A percentile compares a stretch with the other conserved stretches of the same genome.
phyloP scores from a whole-genome alignment of 2,888 invertebrate genomes.

The Helleia helle region DNA sequence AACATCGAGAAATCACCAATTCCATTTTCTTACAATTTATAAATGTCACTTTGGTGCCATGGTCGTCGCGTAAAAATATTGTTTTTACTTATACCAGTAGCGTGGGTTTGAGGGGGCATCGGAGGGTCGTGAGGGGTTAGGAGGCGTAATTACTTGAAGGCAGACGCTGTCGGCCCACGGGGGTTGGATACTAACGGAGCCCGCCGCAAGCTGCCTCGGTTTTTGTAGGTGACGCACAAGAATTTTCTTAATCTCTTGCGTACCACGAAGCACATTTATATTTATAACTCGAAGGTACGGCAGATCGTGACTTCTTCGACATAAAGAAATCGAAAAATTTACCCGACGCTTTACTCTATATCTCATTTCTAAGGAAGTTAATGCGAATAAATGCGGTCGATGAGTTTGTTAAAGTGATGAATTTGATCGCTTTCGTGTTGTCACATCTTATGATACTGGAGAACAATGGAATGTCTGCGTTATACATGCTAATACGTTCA shows the following conservation, averaged over 20 bases:
- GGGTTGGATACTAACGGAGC: conserved; percentile 44
- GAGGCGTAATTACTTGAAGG: conserved; percentile 66
- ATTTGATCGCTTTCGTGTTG: too few relatives aligned
- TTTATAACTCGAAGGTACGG: not conserved
- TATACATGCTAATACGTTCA: too few relatives aligned
- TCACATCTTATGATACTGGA: too few relatives aligned
- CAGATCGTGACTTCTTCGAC: too few relatives aligned
- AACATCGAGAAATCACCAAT: conserved; percentile 52
- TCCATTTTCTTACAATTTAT: conserved; percentile 64
- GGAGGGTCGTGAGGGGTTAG: conserved; percentile 26
- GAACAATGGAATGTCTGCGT: too few relatives aligned
- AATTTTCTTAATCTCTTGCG: conserved; percentile 47
- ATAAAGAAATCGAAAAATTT: too few relatives aligned
- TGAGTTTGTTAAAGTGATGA: too few relatives aligned
- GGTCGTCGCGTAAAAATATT: conserved; percentile 67
- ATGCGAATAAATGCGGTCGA: too few relatives aligned
- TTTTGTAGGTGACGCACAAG: conserved; percentile 47
- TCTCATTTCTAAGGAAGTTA: too few relatives aligned
- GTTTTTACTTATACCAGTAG: conserved; percentile 66
- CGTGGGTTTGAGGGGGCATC: conserved; percentile 26
- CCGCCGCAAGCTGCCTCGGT: conserved; percentile 34
- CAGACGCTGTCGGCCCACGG: conserved; percentile 53
- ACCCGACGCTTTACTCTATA: too few relatives aligned
- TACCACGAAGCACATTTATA: conserved; percentile 5
- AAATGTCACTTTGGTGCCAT: conserved; percentile 64